Evolutionary conservation across 2,888 invertebrate species (phyloP), one percentile per base, ranked within the genome.

Genomic region (Chesias legatella): DNA sequence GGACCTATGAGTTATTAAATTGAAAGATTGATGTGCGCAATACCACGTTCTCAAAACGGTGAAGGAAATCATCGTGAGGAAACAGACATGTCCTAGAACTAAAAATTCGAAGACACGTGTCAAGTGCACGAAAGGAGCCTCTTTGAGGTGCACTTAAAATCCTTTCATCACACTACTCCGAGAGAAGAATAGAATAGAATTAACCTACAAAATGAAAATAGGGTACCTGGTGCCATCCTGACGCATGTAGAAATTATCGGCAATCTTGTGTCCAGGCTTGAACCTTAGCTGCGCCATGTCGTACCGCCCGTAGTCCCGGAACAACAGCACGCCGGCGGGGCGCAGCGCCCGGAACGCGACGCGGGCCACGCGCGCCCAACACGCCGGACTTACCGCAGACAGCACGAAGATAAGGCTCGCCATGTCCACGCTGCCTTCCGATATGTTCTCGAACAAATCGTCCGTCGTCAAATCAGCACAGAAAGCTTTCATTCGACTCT

Each of bases 211-310:
- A 17, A 1, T 7, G 17, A 0, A 10, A 23, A 37, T n/a, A n/a
- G n/a, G 31, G 33, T 70, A 93, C 91, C 97, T 92, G 0, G 98
- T 99, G 0, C 98, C 98, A 90, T 99, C 99, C 76, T 98, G 98
- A 9, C 99, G 88, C 90, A 97, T 95, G 71, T 99, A 99, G 59
- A 98, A 95, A 71, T 97, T 95, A 1, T 98, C 97, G 0, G 92
- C 79, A 33, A 99, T 94, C 77, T 98, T 98, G 67, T 96, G 94
- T 0, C 98, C 98, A 0, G 96, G 92, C 48, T 95, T 94, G 72
- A 99, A 99, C 22, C 99, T 89, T 33, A 99, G 69, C 86, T 98
- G 98, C 0, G 99, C 96, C 94, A 98, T 96, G 73, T 99, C 99
- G 66, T 97, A 94, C 0, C 96, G 84, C 0, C 97, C 99, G 77